Base-by-base conservation (phyloP, 2,888 invertebrate genomes). In the Tromatobia lineatoria region DNA sequence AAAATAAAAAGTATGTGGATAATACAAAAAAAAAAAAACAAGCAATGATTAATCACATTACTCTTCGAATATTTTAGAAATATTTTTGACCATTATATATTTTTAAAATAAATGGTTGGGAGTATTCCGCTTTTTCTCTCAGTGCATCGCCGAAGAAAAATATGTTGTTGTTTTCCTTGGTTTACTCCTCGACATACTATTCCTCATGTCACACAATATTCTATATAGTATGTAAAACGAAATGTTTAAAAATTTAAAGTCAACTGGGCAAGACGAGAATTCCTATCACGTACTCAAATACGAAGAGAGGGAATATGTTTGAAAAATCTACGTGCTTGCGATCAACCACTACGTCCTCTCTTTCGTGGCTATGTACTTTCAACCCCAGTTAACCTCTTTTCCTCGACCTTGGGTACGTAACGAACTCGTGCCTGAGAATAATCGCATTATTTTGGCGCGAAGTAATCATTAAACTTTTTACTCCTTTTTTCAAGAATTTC, bases 271-370 rank as follows among this genome's bases (percentile, higher is more conserved):
- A 59, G 29, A n/a, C 45, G 47, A 70, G 59, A 38, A 79, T 75
- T 74, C 82, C 13, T 61, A 57, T 79, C 78, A 79, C 82, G 79
- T 83, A 83, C 45, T 38, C 34, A 52, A 11, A 29, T n/a, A 1
- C 15, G 18, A 11, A 18, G 23, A 38, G 25, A n/a, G 3, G 61
- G 4, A n/a, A 7, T n/a, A 8, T 29, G 61, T 79, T 75, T 45
- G 78, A 83, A 79, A 74, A 74, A 83, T 79, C 71, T 70, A 70
- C 70, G 75, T 75, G 70, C 38, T 69, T n/a, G 54, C 79, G 54
- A 79, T 83, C 70, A 54, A 64, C 52, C 52, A 7, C 23, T 34
- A 20, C 11, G 13, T n/a, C 10, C 47, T 25, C 34, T 67, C 57
- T 67, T 71, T 71, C 66, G 50, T 52, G 25, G 18, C 54, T 70